Evolutionary conservation across 92 coral and sea anemone genomes (phyloP).

Genomic region (Zoanthus solanderi): DNA sequence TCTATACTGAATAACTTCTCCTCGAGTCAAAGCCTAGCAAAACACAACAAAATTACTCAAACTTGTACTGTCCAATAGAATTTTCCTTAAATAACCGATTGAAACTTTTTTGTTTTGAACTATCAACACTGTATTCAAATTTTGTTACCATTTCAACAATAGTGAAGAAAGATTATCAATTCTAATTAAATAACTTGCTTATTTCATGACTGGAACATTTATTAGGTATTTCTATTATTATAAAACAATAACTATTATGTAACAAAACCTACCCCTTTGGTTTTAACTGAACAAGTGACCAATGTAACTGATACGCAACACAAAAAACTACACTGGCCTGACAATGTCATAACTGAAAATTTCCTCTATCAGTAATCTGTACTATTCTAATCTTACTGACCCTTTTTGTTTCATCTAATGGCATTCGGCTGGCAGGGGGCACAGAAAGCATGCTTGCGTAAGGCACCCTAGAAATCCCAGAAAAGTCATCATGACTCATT

Average conservation of each 20-base stretch:
- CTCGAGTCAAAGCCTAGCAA: slow-evolving; percentile 3
- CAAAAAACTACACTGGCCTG: background rate
- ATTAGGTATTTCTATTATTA: background rate
- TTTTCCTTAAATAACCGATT: background rate
- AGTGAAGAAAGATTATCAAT: too few species aligned
- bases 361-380: background rate
- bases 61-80: background rate
- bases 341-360: background rate
- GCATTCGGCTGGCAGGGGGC: slow-evolving; percentile 68
- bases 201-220: background rate
- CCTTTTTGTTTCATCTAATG: slow-evolving; percentile 55
- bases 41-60: background rate
- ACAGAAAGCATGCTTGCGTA: slow-evolving; percentile 50
- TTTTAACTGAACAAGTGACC: background rate
- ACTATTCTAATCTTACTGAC: slow-evolving; percentile 22
- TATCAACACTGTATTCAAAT: too few species aligned
- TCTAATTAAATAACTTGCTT: too few species aligned
- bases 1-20: background rate
- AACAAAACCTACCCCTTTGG: background rate
- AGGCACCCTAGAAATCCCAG: slow-evolving; percentile 41
- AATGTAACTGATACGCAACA: background rate
- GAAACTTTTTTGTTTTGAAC: too few species aligned
- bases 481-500: slow-evolving; percentile 73
- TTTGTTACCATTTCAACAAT: too few species aligned
- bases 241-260: background rate